Conservation (phyloP, 2,888 invertebrate species). For the Harpagoxenus sublaevis region DNA sequence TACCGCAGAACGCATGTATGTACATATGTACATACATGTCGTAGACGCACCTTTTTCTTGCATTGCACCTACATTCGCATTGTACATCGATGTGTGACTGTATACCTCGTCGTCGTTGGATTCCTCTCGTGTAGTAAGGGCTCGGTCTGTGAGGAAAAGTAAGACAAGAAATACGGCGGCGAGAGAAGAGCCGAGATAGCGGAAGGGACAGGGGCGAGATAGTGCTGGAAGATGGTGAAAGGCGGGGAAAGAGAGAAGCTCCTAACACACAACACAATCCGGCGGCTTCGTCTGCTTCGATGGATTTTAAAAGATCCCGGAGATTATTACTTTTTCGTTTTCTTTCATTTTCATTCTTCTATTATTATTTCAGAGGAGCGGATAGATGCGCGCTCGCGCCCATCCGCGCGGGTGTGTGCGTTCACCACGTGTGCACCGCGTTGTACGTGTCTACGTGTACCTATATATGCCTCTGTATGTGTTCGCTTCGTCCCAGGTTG, state of each 20-base stretch:
- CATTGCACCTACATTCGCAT: constrained; percentile 23
- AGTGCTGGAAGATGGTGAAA: constrained; percentile 62
- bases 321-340: constrained; percentile 86
- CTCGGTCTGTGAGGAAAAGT: constrained; percentile 34
- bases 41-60: constrained; percentile 32
- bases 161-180: constrained; percentile 40
- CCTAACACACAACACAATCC: constrained; percentile 85
- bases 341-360: constrained; percentile 83
- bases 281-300: constrained; percentile 85
- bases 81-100: constrained; percentile 39
- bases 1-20: constrained; percentile 16
- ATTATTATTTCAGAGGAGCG: constrained; percentile 82
- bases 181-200: constrained; percentile 26
- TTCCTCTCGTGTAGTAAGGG: constrained; percentile 57
- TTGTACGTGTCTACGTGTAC: constrained; percentile 11
- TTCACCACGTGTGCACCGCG: constrained; percentile 56
- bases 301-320: constrained; percentile 86
- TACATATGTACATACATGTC: background rate
- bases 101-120: constrained; percentile 54
- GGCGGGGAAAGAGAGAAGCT: constrained; percentile 74
- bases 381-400: constrained; percentile 71
- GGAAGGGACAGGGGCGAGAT: constrained; percentile 50
- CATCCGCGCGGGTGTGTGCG: constrained; percentile 62
- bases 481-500: constrained; percentile 72
- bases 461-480: constrained; percentile 58